Base-by-base conservation (phyloP, 2,113 vertebrate species). In the Leptocoma aspasia region DNA sequence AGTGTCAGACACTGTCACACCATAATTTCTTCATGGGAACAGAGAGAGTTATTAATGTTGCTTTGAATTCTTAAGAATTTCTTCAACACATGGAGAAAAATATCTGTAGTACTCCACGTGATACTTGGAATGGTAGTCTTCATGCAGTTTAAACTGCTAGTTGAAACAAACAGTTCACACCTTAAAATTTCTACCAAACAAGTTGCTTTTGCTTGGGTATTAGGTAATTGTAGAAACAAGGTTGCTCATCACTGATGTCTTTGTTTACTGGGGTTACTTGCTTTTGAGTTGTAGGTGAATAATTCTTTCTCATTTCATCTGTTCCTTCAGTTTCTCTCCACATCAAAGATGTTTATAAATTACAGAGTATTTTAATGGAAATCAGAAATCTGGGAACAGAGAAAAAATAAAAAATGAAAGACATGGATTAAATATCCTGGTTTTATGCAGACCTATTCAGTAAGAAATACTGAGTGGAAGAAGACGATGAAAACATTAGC, bases 401-500 rank as follows among this genome's bases (percentile, higher is more conserved):
- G 63, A 85, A 82, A 33, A n/a, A 78, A 61, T 26, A 93, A 90
- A 44, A 91, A 88, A 52, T 24, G 13, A 87, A 76, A 92, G 35
- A 31, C 63, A 52, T 60, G 68, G 52, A 73, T 83, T 94, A 88
- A 88, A 88, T 82, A 87, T 70, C 18, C 42, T 81, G 50, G 4
- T 10, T 94, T 95, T 94, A 66, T 54, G 42, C 50, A 94, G 68
- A 70, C 19, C 8, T 68, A 7, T 73, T 83, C 42, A 84, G 47
- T 86, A 81, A 78, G 52, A 92, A 94, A 71, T 90, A 81, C 16
- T 24, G 16, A 77, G 54, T 85, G 44, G 64, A 96, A 88, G 59
- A 68, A 80, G 94, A 73, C 27, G 82, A 65, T 85, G 70, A 90
- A 92, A 95, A 80, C 12, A 30, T 56, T 64, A 93, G 57, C 84